Evolutionary conservation across 2,888 invertebrate genomes (phyloP).

Genomic region (Entomobrya proxima): DNA sequence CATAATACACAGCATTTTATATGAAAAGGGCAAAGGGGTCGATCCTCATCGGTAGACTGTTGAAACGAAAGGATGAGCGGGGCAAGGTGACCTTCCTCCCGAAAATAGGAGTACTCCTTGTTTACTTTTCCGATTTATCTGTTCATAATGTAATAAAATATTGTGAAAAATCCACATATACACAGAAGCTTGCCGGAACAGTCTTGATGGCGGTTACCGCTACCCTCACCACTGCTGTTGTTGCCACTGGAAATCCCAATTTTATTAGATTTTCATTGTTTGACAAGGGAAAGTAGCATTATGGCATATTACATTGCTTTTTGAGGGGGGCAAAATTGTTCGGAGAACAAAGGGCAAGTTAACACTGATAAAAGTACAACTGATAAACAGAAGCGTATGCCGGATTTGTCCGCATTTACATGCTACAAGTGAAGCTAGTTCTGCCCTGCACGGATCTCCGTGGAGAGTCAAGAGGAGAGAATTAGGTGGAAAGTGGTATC

Average conservation of each 20-base stretch:
- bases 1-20: too few species aligned
- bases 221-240: neutral
- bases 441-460: too few species aligned
- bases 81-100: too few species aligned
- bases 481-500: neutral
- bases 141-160: constrained; percentile 33
- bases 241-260: neutral
- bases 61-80: too few species aligned
- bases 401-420: constrained; percentile 20
- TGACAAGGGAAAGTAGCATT: neutral
- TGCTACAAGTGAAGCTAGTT: too few species aligned
- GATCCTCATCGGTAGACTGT: too few species aligned
- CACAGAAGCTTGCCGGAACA: neutral
- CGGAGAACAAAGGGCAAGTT: neutral
- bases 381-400: constrained; percentile 1
- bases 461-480: neutral
- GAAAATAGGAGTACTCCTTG: neutral
- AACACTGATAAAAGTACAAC: neutral
- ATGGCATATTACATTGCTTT: neutral
- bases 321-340: neutral
- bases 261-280: constrained; percentile 32
- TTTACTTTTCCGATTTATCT: constrained; percentile 38
- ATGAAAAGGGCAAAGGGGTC: too few species aligned
- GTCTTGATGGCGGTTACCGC: neutral
- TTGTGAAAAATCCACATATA: neutral